Base-by-base conservation (phyloP, 2,797 vertebrate species). In the Avahi laniger region DNA sequence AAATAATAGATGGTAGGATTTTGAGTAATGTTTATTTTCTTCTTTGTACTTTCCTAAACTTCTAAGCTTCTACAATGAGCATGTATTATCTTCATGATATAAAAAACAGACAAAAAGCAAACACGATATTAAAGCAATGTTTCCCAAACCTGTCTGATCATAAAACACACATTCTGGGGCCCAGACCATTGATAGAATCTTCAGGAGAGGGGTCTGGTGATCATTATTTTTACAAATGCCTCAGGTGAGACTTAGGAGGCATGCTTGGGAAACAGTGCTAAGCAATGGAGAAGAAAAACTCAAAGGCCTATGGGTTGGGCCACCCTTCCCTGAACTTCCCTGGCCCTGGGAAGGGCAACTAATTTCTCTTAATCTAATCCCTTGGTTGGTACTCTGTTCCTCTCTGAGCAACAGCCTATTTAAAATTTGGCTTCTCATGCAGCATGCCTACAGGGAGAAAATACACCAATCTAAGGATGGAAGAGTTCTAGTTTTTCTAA, bases 371-470 rank as follows among this genome's bases (percentile, higher is more conserved):
- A 54, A 20, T 96, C 89, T 90, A 92, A 94, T 82, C 75, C 83
- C 89, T 82, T 2, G 10, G 43, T 35, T 1, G 6, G 85, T 48
- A 67, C 41, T 80, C 81, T 93, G 57, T 57, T 93, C 70, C 75
- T 63, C 69, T 75, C 67, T 69, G 59, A 96, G 63, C 92, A 86
- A 86, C 20, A 61, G 52, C 84, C 94, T 96, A 84, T 87, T 96
- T 97, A 96, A 96, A 94, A 91, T 69, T n/a, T 76, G 78, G 92
- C 76, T 69, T 94, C 70, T 52, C 82, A 70, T 30, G 85, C 63
- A 89, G 52, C 46, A 78, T 65, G 72, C 67, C 76, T 70, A 70
- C 57, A 17, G 70, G 65, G 65, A 57, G 30, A 91, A 93, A 96
- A 89, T 43, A 46, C 1, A 67, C 26, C 48, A 22, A 28, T 41